Evolutionary conservation across 37 sponge, comb jelly and placozoan genomes (phyloP), one percentile per base, ranked within the genome.

Genomic region (Tethya wilhelma): DNA sequence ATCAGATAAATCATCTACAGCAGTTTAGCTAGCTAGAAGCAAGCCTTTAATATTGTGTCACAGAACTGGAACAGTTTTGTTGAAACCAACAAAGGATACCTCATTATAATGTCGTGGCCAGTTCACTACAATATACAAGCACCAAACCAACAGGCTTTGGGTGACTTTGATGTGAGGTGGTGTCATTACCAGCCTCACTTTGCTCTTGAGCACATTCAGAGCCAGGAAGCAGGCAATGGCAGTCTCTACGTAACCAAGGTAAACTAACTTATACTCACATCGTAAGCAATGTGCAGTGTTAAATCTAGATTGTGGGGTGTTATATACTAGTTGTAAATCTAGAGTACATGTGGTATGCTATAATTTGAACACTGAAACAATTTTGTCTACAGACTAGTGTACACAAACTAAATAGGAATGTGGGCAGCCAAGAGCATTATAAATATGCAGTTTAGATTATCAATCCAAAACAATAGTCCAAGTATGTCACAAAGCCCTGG

Each of bases 381-480:
- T 33, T 6, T 19, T 36, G 5, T 30, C 19, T 36, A 19, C 34
- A 32, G 7, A 36, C 34, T 7, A 4, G 39, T 49, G 53, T 49
- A 14, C 53, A 49, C 14, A 19, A 49, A 19, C 9, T 49, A 49
- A 14, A n/a, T n/a, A n/a, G n/a, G n/a, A n/a, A n/a, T n/a, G n/a
- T n/a, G n/a, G n/a, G n/a, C n/a, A n/a, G n/a, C n/a, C n/a, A n/a
- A n/a, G n/a, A n/a, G 14, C 53, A 49, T 14, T 49, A 49, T 26
- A 60, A 60, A 26, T 60, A 60, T 60, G 63, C 49, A 7, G 46
- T 43, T 9, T 26, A 49, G 49, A 44, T 67, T 36, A 37, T 67
- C 38, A 67, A 41, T 30, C 71, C 71, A 20, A 49, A 43, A 9
- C 39, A 59, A 75, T 59, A 59, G 42, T 39, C 5, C 23, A 69